Evolutionary conservation across 2,888 invertebrate genomes (phyloP).

Genomic region (Lochmaea crataegi): DNA sequence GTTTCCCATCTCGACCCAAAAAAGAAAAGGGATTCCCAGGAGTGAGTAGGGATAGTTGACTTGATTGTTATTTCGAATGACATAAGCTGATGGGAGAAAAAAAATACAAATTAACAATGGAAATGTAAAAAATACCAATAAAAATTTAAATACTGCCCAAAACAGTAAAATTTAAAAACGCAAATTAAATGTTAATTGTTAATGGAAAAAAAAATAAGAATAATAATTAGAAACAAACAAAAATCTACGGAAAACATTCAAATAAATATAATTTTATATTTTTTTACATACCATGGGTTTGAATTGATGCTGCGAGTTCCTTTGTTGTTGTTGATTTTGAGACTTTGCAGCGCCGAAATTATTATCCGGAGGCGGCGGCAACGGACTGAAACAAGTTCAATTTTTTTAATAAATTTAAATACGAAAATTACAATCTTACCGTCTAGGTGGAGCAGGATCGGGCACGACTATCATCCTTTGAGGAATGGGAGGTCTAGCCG

Average conservation of each 20-base stretch:
- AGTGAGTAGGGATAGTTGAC: no score
- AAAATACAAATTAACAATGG: not conserved
- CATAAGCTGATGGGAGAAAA: not conserved
- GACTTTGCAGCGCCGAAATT: slow-evolving; percentile 66
- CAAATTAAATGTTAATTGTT: slow-evolving; percentile 14
- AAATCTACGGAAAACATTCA: slow-evolving; percentile 11
- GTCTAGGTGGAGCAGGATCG: slow-evolving; percentile 77
- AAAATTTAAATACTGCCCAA: not conserved
- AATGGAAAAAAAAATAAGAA: slow-evolving; percentile 19
- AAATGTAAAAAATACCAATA: not conserved
- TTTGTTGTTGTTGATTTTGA: slow-evolving; percentile 71
- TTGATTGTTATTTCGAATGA: not conserved
- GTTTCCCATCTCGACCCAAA: no score
- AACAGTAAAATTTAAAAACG: not conserved
- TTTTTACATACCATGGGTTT: slow-evolving; percentile 82
- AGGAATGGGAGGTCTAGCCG: slow-evolving; percentile 88
- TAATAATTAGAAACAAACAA: slow-evolving; percentile 29
- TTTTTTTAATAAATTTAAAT: not conserved
- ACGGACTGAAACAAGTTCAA: slow-evolving; percentile 69
- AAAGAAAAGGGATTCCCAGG: no score
- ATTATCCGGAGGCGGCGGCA: slow-evolving; percentile 86
- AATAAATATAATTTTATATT: slow-evolving; percentile 2
- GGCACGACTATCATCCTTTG: slow-evolving; percentile 93
- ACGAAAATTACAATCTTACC: slow-evolving; percentile 63
- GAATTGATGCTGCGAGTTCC: slow-evolving; percentile 86